phyloP scores from a whole-genome alignment of 2,797 vertebrate species.

The Echiichthys vipera region DNA sequence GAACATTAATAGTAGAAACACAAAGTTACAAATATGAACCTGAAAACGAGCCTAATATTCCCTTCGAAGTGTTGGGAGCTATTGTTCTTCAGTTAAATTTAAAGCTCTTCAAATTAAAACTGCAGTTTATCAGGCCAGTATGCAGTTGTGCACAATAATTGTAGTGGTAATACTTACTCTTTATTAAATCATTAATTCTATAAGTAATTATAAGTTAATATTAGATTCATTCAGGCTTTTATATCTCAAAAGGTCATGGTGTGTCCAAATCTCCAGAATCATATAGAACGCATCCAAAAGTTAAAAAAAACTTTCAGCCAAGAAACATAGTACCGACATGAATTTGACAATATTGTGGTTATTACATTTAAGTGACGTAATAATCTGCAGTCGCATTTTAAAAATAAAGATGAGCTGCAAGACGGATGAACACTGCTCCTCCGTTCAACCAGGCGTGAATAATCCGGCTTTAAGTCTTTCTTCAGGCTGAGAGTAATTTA shows the following conservation, averaged over 20 bases:
- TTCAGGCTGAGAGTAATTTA: slow-evolving; percentile 59
- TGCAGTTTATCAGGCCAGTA: neutral
- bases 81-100: slow-evolving; percentile 10
- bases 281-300: neutral
- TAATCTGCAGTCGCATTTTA: slow-evolving; percentile 40
- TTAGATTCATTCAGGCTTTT: neutral
- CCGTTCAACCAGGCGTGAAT: slow-evolving; percentile 63
- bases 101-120: slow-evolving; percentile 11
- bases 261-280: neutral
- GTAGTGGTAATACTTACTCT: neutral
- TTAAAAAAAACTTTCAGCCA: too few relatives aligned
- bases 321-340: neutral
- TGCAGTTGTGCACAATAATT: neutral
- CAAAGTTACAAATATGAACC: too few relatives aligned
- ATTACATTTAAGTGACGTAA: slow-evolving; percentile 26
- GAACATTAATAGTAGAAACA: too few relatives aligned
- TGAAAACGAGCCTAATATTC: too few relatives aligned
- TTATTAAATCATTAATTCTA: too few relatives aligned
- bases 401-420: slow-evolving; percentile 32
- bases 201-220: too few relatives aligned
- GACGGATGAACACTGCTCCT: slow-evolving; percentile 14
- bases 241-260: neutral
- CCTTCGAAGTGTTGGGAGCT: neutral
- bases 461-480: slow-evolving; percentile 74
- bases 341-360: slow-evolving; percentile 20